Evolutionary conservation across 2,113 vertebrate genomes (phyloP).

Genomic region (Toxotes jaculatrix): DNA sequence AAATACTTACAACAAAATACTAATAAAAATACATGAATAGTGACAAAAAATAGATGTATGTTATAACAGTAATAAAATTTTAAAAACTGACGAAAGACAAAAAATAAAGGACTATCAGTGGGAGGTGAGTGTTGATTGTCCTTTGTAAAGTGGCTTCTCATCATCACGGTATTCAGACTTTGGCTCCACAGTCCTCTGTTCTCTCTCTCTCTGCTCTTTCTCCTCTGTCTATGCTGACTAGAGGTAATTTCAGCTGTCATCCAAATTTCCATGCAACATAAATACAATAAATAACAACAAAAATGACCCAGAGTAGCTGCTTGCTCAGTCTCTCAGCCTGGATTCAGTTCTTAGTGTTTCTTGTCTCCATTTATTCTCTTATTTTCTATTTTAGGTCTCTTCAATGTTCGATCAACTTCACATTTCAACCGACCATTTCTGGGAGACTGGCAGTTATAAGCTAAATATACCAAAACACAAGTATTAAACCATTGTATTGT

Average conservation of each 20-base stretch:
- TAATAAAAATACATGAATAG: conserved; percentile 49
- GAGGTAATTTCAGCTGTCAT: conserved; percentile 11
- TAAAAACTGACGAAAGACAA: conserved; percentile 38
- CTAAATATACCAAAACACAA: neutral
- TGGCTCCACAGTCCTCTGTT: conserved; percentile 36
- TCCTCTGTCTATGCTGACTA: conserved; percentile 8
- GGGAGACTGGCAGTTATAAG: conserved; percentile 1
- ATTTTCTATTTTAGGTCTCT: conserved; percentile 16
- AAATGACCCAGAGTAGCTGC: conserved; percentile 30
- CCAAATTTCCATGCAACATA: conserved; percentile 47
- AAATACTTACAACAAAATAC: conserved; percentile 37
- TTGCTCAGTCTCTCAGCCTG: conserved; percentile 23
- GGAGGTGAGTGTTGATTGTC: conserved; percentile 52
- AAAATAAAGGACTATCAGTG: conserved; percentile 29
- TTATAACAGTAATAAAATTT: conserved; percentile 35
- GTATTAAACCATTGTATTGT: neutral
- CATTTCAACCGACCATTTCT: conserved; percentile 8
- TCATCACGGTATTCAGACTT: conserved; percentile 13
- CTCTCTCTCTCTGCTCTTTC: conserved; percentile 28
- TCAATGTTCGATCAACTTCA: conserved; percentile 29
- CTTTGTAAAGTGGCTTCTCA: conserved; percentile 47
- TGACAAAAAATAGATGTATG: conserved; percentile 45
- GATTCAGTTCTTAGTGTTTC: conserved; percentile 6
- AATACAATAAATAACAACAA: conserved; percentile 79
- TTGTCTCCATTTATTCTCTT: neutral